phyloP scores from a whole-genome alignment of 2,888 invertebrate species.

The Allacma fusca region DNA sequence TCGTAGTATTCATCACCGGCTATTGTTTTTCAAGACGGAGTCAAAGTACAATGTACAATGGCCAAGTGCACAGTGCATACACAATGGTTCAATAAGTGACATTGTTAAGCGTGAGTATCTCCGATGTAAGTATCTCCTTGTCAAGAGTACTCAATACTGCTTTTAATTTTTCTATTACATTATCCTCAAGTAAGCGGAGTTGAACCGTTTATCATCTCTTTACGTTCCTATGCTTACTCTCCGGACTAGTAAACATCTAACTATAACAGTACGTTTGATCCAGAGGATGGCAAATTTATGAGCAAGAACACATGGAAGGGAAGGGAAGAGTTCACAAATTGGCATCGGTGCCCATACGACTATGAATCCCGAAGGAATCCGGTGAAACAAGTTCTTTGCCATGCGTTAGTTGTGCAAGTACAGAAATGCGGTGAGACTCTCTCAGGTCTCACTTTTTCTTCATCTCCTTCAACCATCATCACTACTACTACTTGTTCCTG shows the following conservation, averaged over 20 bases:
- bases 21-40: too few relatives aligned
- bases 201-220: slow-evolving; percentile 6
- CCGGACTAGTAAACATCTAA: neutral
- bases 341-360: slow-evolving; percentile 58
- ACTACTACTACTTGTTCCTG: neutral
- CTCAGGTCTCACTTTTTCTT: slow-evolving; percentile 27
- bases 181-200: neutral
- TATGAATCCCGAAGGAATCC: slow-evolving; percentile 60
- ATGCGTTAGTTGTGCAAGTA: slow-evolving; percentile 28
- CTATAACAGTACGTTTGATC: slow-evolving; percentile 1
- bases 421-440: slow-evolving; percentile 38
- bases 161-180: neutral
- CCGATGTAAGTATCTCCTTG: too few relatives aligned
- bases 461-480: neutral
- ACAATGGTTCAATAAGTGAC: too few relatives aligned
- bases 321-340: slow-evolving; percentile 60
- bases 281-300: slow-evolving; percentile 42
- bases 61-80: too few relatives aligned
- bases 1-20: too few relatives aligned
- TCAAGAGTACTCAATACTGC: too few relatives aligned
- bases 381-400: slow-evolving; percentile 60
- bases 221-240: neutral
- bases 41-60: too few relatives aligned
- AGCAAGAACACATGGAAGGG: slow-evolving; percentile 33
- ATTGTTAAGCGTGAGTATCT: too few relatives aligned